Evolutionary conservation across 2,797 vertebrate genomes (phyloP), one percentile per base, ranked within the genome.

Genomic region (Dendrocincla fuliginosa): DNA sequence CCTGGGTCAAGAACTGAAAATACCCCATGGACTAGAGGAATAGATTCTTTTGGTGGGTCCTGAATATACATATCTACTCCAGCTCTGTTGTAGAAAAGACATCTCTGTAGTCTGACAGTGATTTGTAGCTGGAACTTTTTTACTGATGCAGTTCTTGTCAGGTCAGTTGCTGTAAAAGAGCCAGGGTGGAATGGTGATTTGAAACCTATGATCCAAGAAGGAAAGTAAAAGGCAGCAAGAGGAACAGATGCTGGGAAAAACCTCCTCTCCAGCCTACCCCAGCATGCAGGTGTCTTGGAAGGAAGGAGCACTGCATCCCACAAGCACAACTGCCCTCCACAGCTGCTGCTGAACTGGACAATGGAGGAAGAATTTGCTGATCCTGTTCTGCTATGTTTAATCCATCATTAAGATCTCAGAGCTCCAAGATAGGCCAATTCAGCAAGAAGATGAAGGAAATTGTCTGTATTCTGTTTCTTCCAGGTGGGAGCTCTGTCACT

Each of bases 61-160:
- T 5, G 6, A 76, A 39, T n/a, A 47, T 30, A 59, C 19, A 25
- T 89, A 79, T 50, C 90, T 50, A 46, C 37, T 52, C 22, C 55
- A 77, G 25, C 18, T 90, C 65, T 20, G 3, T 16, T 78, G 46
- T 20, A 89, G 71, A 95, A 96, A 90, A 92, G 25, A 86, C 61
- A 77, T 77, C 84, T 91, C 49, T 76, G 59, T 80, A 77, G 42
- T 56, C 87, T 95, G 81, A 64, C 92, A 94, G 82, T 85, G 81
- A 96, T 95, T 95, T 94, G 63, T 80, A 67, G 64, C 86, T 79
- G 65, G 61, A 86, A 88, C 75, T 65, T 32, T 64, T 74, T 41
- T 73, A 75, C 64, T 65, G 60, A 63, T 65, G 87, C 19, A 59
- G 22, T 42, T 80, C 46, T 80, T 83, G 44, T 57, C 22, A 46